phyloP scores from a whole-genome alignment of 1,140 invertebrate species.

The Helicoverpa armigera region DNA sequence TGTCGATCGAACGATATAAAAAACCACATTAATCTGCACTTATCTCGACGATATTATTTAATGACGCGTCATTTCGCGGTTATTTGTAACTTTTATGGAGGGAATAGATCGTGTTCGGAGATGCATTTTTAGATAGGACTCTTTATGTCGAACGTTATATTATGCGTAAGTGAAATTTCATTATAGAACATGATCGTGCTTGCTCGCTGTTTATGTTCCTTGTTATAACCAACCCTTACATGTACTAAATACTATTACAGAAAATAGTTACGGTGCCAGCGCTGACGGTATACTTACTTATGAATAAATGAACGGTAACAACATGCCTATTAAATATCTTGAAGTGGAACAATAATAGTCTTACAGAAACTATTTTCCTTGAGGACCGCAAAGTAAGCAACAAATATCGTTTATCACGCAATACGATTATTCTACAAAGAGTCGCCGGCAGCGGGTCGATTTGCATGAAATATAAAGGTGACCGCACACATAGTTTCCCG shows the following conservation, averaged over 20 bases:
- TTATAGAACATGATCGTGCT: constrained; percentile 33
- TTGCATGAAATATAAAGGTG: constrained; percentile 86
- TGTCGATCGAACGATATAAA: constrained; percentile 77
- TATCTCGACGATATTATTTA: constrained; percentile 84
- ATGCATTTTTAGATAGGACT: constrained; percentile 72
- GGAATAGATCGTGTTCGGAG: constrained; percentile 66
- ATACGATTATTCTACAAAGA: constrained; percentile 71
- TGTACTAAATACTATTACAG: constrained; percentile 13
- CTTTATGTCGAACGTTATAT: constrained; percentile 59
- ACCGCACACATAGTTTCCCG: constrained; percentile 80
- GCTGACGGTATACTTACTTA: no score
- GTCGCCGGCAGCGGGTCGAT: constrained; percentile 68
- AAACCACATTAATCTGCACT: constrained; percentile 84
- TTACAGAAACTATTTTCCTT: constrained; percentile 34
- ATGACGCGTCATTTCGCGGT: constrained; percentile 81
- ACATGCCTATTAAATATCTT: constrained; percentile 35
- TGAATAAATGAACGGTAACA: constrained; percentile 6
- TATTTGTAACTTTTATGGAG: constrained; percentile 81
- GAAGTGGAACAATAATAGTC: constrained; percentile 5
- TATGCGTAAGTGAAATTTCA: constrained; percentile 61
- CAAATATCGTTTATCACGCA: constrained; percentile 65
- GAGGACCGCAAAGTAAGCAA: constrained; percentile 37
- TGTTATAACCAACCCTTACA: constrained; percentile 16
- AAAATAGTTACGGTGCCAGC: background rate
- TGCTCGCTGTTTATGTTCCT: constrained; percentile 7